A percentile compares a stretch with the other conserved stretches of the same genome.
These are phyloP conservation scores for Platichthys flesus DNA, from an alignment of 2,113 vertebrate species.

Conservation along the genomic window DNA sequence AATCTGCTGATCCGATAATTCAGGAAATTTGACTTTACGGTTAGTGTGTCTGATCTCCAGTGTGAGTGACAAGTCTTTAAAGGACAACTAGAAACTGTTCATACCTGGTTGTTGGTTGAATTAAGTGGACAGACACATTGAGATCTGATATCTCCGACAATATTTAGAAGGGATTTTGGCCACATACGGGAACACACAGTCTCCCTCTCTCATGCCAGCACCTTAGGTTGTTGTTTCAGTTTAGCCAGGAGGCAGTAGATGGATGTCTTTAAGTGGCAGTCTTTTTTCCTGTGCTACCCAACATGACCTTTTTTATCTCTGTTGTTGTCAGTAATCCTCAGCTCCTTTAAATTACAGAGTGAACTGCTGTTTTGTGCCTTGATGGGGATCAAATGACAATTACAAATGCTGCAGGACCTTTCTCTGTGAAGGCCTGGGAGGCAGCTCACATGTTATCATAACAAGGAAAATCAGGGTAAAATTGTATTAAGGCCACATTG, in stretches of 20 bases:
- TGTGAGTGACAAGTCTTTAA: too few species aligned
- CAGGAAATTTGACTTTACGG: too few species aligned
- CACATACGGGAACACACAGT: too few species aligned
- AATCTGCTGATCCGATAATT: too few species aligned
- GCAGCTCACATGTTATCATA: not conserved
- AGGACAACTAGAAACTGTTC: too few species aligned
- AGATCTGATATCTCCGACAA: too few species aligned
- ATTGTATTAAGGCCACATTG: too few species aligned
- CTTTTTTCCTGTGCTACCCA: constrained; percentile 15
- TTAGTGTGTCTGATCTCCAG: too few species aligned
- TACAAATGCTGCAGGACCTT: constrained; percentile 2
- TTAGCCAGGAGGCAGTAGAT: not conserved
- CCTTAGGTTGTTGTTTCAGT: not conserved
- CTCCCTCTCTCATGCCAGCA: not conserved
- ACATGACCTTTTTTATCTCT: constrained; percentile 43
- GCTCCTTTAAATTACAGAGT: constrained; percentile 50
- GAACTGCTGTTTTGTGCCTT: not conserved
- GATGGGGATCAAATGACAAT: constrained; percentile 41
- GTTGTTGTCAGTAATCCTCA: constrained; percentile 37
- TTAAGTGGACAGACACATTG: too few species aligned
- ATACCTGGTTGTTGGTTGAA: too few species aligned
- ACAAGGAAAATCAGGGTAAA: too few species aligned
- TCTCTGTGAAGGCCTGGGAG: not conserved
- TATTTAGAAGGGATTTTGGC: too few species aligned
- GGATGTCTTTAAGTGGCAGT: constrained; percentile 15